Conservation (phyloP, 2,113 vertebrate genomes). For the Narcine bancroftii region DNA sequence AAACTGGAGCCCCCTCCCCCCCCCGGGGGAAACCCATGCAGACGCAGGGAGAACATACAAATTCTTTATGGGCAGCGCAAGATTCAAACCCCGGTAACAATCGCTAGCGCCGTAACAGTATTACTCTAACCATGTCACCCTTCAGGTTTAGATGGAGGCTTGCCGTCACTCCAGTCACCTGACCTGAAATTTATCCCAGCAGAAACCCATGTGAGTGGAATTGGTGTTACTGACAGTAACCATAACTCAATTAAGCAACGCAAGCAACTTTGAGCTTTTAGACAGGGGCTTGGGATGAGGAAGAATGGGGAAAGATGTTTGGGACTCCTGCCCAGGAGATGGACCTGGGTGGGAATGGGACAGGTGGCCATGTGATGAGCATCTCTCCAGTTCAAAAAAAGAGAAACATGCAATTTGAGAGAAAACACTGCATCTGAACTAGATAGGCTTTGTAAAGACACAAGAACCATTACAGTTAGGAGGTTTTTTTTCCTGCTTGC, state of each 20-base stretch:
- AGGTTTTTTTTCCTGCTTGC: conserved; percentile 8
- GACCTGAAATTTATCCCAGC: neutral
- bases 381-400: neutral
- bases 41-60: no score
- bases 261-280: neutral
- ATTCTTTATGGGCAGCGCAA: no score
- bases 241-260: neutral
- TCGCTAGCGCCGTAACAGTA: no score
- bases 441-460: conserved; percentile 5
- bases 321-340: neutral
- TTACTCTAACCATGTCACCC: no score
- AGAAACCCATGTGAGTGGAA: neutral
- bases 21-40: no score
- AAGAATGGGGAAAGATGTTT: no score
- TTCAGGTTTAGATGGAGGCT: neutral
- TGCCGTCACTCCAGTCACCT: neutral
- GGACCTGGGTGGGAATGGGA: neutral
- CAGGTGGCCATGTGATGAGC: neutral
- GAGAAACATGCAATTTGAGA: neutral
- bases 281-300: neutral
- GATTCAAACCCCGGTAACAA: no score
- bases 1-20: no score
- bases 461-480: neutral
- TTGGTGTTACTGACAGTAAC: neutral
- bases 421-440: neutral